Percentiles rank a stretch among this genome's conserved stretches.
phyloP scores from a whole-genome alignment of 2,888 invertebrate genomes.

The Microplitis manilae region DNA sequence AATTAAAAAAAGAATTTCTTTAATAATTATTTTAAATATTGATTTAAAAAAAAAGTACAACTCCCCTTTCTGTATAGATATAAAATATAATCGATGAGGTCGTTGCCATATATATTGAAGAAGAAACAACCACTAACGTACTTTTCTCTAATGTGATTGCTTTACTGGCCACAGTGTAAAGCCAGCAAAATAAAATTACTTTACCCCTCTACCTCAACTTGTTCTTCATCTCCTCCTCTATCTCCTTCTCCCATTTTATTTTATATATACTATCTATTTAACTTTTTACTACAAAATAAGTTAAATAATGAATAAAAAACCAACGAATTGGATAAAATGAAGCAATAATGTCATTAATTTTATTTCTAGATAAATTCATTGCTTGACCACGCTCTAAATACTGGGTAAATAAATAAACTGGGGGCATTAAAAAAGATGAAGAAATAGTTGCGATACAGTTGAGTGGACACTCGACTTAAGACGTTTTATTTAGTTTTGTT shows the following conservation, averaged over 20 bases:
- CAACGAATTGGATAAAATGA: neutral
- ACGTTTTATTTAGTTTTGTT: no score
- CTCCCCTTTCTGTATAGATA: neutral
- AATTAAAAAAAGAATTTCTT: neutral
- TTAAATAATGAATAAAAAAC: neutral
- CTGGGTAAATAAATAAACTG: neutral
- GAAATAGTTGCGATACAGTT: neutral
- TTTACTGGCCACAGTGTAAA: slow-evolving; percentile 59
- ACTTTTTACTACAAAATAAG: neutral
- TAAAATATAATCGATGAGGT: neutral
- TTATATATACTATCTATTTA: neutral
- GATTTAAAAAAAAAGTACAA: neutral
- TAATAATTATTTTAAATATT: neutral
- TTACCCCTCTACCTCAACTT: slow-evolving; percentile 60
- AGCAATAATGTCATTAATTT: neutral
- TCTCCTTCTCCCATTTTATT: neutral
- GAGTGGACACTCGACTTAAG: neutral
- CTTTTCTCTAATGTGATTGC: slow-evolving; percentile 65
- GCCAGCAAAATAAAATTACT: slow-evolving; percentile 65
- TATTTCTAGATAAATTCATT: neutral
- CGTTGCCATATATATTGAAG: slow-evolving; percentile 10
- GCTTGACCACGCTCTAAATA: neutral
- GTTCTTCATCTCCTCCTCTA: neutral
- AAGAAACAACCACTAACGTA: slow-evolving; percentile 24
- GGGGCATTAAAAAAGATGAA: neutral